Evolutionary conservation across 2,797 vertebrate genomes (phyloP).

Genomic region (Rhabdomys pumilio): DNA sequence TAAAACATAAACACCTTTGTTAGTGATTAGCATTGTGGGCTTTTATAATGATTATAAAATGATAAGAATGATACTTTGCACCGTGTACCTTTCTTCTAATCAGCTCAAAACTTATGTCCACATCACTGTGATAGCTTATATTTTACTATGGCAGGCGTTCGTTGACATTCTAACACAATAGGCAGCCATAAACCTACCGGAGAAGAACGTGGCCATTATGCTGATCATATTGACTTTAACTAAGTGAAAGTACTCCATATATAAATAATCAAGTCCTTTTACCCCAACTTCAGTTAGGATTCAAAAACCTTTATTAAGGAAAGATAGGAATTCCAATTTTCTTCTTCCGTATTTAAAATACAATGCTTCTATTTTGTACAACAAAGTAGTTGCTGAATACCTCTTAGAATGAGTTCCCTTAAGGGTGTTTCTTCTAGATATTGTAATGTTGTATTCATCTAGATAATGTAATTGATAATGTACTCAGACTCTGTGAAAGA

Average conservation of each 20-base stretch:
- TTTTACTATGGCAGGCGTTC: slow-evolving; percentile 67
- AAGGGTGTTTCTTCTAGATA: background rate
- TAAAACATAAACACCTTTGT: slow-evolving; percentile 69
- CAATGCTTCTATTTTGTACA: slow-evolving; percentile 61
- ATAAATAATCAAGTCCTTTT: slow-evolving; percentile 60
- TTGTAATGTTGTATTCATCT: background rate
- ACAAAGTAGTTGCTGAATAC: background rate
- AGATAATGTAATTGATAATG: background rate
- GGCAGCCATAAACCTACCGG: slow-evolving; percentile 74
- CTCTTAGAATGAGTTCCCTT: background rate
- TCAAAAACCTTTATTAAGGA: slow-evolving; percentile 57
- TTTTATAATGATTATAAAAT: slow-evolving; percentile 80
- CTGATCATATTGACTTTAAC: slow-evolving; percentile 75
- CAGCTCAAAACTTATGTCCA: slow-evolving; percentile 72
- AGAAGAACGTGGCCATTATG: slow-evolving; percentile 81
- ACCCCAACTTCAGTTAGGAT: slow-evolving; percentile 65
- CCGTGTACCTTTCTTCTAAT: slow-evolving; percentile 80
- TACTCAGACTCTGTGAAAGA: background rate
- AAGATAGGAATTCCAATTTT: background rate
- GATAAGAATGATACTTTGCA: slow-evolving; percentile 81
- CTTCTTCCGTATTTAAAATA: slow-evolving; percentile 51
- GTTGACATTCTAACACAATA: slow-evolving; percentile 77
- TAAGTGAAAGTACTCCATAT: slow-evolving; percentile 78
- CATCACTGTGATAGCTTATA: slow-evolving; percentile 71
- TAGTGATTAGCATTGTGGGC: slow-evolving; percentile 65